A percentile compares a stretch with the other conserved stretches of the same genome.
phyloP scores from a whole-genome alignment of 2,888 invertebrate species.

The Tipula vernalis region DNA sequence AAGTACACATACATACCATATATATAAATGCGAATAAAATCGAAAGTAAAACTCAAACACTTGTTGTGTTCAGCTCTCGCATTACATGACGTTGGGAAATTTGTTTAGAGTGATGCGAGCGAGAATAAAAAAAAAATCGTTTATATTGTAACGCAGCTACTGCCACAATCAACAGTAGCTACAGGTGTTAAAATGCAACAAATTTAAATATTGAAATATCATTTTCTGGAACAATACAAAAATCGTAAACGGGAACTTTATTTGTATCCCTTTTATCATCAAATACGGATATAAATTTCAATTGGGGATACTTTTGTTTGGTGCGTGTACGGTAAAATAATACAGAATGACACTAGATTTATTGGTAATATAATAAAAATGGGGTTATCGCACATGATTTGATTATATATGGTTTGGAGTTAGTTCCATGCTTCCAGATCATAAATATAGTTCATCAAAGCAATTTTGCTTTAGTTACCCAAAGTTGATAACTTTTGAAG shows the following conservation, averaged over 20 bases:
- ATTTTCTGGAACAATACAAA: background rate
- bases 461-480: too few relatives aligned
- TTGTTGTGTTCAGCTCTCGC: background rate
- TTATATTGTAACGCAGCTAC: background rate
- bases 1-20: too few relatives aligned
- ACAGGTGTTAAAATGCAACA: conserved; percentile 4
- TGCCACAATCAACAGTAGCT: background rate
- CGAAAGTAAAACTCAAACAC: background rate
- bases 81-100: background rate
- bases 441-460: background rate
- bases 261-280: background rate
- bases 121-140: background rate
- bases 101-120: background rate
- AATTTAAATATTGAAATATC: conserved; percentile 4
- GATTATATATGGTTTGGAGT: background rate
- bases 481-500: too few relatives aligned
- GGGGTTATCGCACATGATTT: background rate
- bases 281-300: background rate
- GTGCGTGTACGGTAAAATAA: background rate
- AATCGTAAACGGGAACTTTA: background rate
- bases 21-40: background rate
- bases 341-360: background rate
- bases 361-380: background rate
- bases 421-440: background rate
- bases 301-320: background rate